phyloP scores from a whole-genome alignment of 2,113 vertebrate genomes.

The Scortum barcoo region DNA sequence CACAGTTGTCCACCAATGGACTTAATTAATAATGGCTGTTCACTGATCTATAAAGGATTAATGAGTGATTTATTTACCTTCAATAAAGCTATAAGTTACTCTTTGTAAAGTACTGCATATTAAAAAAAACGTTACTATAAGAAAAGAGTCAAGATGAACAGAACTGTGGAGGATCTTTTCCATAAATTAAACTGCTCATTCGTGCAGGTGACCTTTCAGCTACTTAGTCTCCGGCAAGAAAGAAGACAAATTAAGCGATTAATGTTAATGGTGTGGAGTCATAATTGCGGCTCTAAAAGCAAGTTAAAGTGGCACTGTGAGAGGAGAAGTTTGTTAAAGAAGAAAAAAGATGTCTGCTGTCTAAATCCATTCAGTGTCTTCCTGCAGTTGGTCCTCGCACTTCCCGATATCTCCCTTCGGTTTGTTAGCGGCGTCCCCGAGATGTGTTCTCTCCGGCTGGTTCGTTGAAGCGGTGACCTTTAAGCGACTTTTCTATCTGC shows the following conservation, averaged over 20 bases:
- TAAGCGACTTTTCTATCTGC: slow-evolving; percentile 44
- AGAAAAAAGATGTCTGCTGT: background rate
- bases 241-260: slow-evolving; percentile 34
- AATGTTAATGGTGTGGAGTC: slow-evolving; percentile 1
- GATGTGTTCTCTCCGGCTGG: slow-evolving; percentile 15
- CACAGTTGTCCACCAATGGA: background rate
- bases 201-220: slow-evolving; percentile 43
- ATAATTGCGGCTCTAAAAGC: slow-evolving; percentile 4
- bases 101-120: background rate
- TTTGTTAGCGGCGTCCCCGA: slow-evolving; percentile 21
- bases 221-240: slow-evolving; percentile 17
- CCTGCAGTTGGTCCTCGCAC: background rate
- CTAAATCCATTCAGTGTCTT: background rate
- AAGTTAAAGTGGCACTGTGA: slow-evolving; percentile 3
- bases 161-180: slow-evolving; percentile 9
- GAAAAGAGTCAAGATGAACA: background rate
- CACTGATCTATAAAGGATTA: background rate
- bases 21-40: background rate
- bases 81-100: background rate
- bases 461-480: slow-evolving; percentile 43
- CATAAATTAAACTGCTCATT: slow-evolving; percentile 24
- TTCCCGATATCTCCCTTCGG: slow-evolving; percentile 10
- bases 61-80: background rate
- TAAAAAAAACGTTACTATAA: background rate
- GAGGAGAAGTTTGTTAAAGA: background rate